These are phyloP conservation scores for Orcinus orca DNA, from an alignment of 2,113 vertebrate species.

Conservation along the genomic window DNA sequence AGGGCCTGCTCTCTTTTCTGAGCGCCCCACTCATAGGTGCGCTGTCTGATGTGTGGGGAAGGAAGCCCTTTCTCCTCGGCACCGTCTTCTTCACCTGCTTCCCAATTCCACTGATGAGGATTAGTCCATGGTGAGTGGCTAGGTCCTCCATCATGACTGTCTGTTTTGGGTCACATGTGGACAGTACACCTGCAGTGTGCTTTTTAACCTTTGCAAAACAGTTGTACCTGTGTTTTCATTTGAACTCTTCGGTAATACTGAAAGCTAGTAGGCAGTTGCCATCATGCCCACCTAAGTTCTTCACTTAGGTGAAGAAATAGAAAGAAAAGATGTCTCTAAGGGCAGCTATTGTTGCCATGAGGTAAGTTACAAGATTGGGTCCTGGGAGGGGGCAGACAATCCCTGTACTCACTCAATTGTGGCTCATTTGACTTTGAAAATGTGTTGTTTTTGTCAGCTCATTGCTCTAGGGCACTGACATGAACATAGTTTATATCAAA, in stretches of 20 bases:
- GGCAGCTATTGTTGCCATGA: neutral
- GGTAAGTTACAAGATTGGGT: neutral
- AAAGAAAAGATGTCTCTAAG: neutral
- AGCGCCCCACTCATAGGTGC: slow-evolving; percentile 97
- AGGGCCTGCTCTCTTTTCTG: slow-evolving; percentile 96
- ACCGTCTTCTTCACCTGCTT: slow-evolving; percentile 98
- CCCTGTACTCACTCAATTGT: neutral
- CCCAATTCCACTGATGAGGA: slow-evolving; percentile 96
- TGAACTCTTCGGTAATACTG: neutral
- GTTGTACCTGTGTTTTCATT: neutral
- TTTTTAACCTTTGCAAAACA: neutral
- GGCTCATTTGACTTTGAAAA: neutral
- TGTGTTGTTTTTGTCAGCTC: neutral
- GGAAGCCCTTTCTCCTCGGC: slow-evolving; percentile 96
- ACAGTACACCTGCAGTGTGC: neutral
- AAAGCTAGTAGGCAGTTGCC: neutral
- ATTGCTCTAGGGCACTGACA: neutral
- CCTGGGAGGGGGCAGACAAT: neutral
- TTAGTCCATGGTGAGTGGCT: slow-evolving; percentile 93
- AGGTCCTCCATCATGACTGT: neutral
- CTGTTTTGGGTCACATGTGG: neutral
- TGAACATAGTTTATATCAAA: neutral
- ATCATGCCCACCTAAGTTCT: neutral
- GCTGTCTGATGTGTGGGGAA: slow-evolving; percentile 96
- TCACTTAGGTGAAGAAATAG: neutral